A percentile compares a stretch with the other conserved stretches of the same genome.
These are phyloP conservation scores for Cyclophora punctaria DNA, from an alignment of 2,888 invertebrate species.

Conservation along the genomic window DNA sequence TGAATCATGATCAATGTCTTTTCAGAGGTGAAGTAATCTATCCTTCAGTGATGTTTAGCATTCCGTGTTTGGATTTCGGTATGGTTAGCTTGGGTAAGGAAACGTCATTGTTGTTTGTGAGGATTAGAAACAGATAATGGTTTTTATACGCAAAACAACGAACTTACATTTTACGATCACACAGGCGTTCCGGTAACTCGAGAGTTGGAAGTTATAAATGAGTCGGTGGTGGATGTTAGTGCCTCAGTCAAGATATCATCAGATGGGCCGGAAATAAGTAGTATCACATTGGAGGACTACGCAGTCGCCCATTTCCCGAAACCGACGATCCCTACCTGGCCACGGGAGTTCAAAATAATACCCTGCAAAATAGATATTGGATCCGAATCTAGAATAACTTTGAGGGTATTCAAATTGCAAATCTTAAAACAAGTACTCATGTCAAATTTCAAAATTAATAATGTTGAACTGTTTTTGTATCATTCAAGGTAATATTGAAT, in stretches of 20 bases:
- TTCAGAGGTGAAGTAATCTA: constrained; percentile 77
- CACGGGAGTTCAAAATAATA: constrained; percentile 70
- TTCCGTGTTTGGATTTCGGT: constrained; percentile 73
- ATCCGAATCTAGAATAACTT: constrained; percentile 53
- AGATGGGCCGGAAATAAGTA: constrained; percentile 72
- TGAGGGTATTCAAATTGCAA: constrained; percentile 44
- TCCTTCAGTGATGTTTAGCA: constrained; percentile 73
- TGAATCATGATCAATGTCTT: constrained; percentile 1
- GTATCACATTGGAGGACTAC: constrained; percentile 63
- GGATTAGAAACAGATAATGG: too few species aligned
- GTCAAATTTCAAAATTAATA: neutral
- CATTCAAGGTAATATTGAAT: constrained; percentile 66
- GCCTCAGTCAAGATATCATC: constrained; percentile 63
- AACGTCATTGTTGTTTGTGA: too few species aligned
- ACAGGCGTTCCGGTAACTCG: constrained; percentile 66
- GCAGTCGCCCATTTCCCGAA: constrained; percentile 49
- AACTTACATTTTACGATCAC: neutral
- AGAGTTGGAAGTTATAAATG: constrained; percentile 67
- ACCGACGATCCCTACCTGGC: constrained; percentile 56
- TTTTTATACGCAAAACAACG: too few species aligned
- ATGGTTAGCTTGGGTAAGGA: constrained; percentile 71
- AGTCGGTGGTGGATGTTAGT: constrained; percentile 71
- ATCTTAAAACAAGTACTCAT: neutral
- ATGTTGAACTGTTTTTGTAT: neutral
- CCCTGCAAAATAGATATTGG: constrained; percentile 63